Percentiles rank a stretch among this genome's conserved stretches.
Evolutionary conservation across 1,140 invertebrate genomes (phyloP).

Genomic region (Megalonaias nervosa): DNA sequence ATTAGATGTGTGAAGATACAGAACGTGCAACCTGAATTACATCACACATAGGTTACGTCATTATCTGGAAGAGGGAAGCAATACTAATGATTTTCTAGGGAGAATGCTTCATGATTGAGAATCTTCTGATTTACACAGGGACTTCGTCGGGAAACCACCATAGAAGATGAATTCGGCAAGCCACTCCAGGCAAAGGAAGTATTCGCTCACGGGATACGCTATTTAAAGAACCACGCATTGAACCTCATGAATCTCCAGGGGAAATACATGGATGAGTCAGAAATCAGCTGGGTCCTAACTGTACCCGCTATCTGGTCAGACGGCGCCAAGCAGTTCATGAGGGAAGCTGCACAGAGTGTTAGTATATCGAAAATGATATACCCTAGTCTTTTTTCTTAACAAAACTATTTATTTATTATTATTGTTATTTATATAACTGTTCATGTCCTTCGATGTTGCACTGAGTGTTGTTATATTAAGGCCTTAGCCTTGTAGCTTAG

Average conservation of each 20-base stretch:
- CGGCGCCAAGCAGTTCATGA: conserved; percentile 45
- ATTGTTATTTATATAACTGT: background rate
- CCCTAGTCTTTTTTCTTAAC: background rate
- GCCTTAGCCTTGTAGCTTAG: too few relatives aligned
- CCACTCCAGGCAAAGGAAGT: conserved; percentile 25
- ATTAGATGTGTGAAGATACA: too few relatives aligned
- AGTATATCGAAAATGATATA: background rate
- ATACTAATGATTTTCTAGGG: too few relatives aligned
- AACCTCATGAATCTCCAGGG: conserved; percentile 23
- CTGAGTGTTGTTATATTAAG: background rate
- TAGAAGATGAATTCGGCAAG: conserved; percentile 34
- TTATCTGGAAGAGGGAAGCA: too few relatives aligned
- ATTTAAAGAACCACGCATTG: conserved; percentile 37
- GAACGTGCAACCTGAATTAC: too few relatives aligned
- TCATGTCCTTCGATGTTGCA: too few relatives aligned
- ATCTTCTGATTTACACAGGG: too few relatives aligned
- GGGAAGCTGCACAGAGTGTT: conserved; percentile 40
- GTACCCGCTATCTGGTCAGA: conserved; percentile 46
- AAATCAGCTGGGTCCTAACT: conserved; percentile 44
- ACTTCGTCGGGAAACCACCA: conserved; percentile 15
- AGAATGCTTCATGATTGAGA: too few relatives aligned
- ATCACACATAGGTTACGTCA: too few relatives aligned
- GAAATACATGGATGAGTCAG: conserved; percentile 9
- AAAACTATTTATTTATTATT: background rate
- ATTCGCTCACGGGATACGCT: conserved; percentile 32